These are phyloP conservation scores for Halocynthia roretzi DNA, from an alignment of 23 tunicate species.

Conservation along the genomic window DNA sequence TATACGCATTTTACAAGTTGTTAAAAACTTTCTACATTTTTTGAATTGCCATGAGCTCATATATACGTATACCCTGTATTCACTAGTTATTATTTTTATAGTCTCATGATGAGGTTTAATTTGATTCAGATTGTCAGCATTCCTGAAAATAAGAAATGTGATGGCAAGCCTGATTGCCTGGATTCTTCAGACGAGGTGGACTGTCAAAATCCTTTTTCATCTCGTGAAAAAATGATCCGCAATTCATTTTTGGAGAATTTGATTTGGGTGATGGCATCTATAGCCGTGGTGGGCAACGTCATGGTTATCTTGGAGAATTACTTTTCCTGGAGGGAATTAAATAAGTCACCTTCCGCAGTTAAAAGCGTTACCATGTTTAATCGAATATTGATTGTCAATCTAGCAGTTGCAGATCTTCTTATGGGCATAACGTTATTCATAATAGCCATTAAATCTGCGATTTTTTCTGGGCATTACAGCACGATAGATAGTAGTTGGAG, in stretches of 20 bases:
- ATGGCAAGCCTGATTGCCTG: conserved; percentile 48
- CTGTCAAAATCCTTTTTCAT: conserved; percentile 28
- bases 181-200: conserved; percentile 46
- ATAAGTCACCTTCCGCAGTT: too few relatives aligned
- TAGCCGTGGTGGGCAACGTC: conserved; percentile 37
- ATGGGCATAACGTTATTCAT: conserved; percentile 47
- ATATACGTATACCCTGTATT: background rate
- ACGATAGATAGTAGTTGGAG: conserved; percentile 36
- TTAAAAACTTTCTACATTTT: too few relatives aligned
- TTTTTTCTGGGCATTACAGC: conserved; percentile 39
- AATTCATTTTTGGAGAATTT: conserved; percentile 7
- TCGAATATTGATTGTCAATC: conserved; percentile 22
- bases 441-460: conserved; percentile 19
- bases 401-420: conserved; percentile 40
- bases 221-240: conserved; percentile 40
- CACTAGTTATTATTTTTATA: background rate
- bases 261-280: conserved; percentile 55
- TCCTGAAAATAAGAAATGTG: background rate
- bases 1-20: too few relatives aligned
- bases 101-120: background rate
- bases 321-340: too few relatives aligned
- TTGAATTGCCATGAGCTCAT: too few relatives aligned
- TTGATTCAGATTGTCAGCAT: conserved; percentile 3
- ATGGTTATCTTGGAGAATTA: conserved; percentile 24
- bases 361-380: background rate